Evolutionary conservation across 2,113 vertebrate species (phyloP).

Genomic region (Hepsetus odoe): DNA sequence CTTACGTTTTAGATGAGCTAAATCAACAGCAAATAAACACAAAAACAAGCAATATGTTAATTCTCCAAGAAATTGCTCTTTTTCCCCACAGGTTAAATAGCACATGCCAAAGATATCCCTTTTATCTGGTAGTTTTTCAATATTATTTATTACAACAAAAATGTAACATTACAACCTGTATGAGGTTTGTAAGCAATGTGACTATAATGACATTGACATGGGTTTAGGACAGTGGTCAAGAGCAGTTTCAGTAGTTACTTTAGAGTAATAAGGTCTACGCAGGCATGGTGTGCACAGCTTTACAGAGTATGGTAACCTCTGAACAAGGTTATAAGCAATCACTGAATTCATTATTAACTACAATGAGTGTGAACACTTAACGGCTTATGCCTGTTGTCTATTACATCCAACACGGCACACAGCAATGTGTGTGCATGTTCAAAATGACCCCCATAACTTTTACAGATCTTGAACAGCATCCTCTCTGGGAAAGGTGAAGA

Average conservation of each 20-base stretch:
- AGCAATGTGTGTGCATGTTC: background rate
- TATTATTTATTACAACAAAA: background rate
- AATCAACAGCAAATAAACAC: background rate
- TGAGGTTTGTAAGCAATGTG: background rate
- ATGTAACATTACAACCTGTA: background rate
- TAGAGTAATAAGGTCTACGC: background rate
- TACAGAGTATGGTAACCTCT: background rate
- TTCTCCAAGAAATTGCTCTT: conserved; percentile 37
- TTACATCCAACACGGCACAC: background rate
- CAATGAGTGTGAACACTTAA: background rate
- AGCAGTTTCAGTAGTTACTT: conserved; percentile 4
- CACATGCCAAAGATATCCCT: background rate
- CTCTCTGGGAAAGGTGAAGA: background rate
- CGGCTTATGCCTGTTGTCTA: background rate
- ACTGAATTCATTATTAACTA: background rate
- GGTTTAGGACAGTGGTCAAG: background rate
- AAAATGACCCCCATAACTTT: background rate
- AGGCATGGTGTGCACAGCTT: background rate
- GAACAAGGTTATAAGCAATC: conserved; percentile 13
- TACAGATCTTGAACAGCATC: background rate
- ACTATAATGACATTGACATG: background rate
- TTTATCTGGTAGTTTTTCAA: background rate
- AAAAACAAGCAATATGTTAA: conserved; percentile 23
- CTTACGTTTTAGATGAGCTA: background rate
- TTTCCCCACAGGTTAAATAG: conserved; percentile 17